Evolutionary conservation across 2,797 vertebrate species (phyloP).

Genomic region (Lagorchestes hirsutus): DNA sequence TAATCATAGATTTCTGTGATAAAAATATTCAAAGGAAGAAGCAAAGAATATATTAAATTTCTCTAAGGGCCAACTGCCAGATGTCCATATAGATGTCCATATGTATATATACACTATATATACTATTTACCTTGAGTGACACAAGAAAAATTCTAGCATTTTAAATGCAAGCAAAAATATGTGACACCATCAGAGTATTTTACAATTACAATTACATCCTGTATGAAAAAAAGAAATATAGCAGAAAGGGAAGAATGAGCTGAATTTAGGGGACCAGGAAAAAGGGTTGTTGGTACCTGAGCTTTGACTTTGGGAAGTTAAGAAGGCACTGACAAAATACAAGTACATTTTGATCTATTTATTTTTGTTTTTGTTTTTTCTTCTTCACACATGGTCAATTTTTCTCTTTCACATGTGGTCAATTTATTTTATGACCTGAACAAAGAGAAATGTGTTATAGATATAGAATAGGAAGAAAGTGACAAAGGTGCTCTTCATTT

Average conservation of each 20-base stretch:
- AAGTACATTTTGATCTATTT: not conserved
- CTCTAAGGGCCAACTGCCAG: not conserved
- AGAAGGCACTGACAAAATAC: not conserved
- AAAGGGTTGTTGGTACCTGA: not conserved
- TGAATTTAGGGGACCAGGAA: not conserved
- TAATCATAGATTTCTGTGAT: not conserved
- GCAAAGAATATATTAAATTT: not conserved
- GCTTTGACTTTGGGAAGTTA: not conserved
- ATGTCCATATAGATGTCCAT: not conserved
- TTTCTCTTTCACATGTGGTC: not conserved
- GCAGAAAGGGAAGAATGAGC: not conserved
- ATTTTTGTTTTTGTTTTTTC: not conserved
- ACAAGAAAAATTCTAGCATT: not conserved
- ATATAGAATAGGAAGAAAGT: not conserved
- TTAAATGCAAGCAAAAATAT: not conserved
- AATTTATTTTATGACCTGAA: not conserved
- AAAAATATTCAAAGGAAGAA: slow-evolving; percentile 3
- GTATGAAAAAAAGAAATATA: not conserved
- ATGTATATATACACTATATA: too few species aligned
- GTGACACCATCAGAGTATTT: not conserved
- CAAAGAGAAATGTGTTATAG: not conserved
- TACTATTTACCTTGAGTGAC: not conserved
- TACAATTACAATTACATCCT: not conserved
- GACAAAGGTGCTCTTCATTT: not conserved
- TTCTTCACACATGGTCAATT: not conserved